phyloP scores from a whole-genome alignment of 2,888 invertebrate genomes.

The Lissonota sp. region DNA sequence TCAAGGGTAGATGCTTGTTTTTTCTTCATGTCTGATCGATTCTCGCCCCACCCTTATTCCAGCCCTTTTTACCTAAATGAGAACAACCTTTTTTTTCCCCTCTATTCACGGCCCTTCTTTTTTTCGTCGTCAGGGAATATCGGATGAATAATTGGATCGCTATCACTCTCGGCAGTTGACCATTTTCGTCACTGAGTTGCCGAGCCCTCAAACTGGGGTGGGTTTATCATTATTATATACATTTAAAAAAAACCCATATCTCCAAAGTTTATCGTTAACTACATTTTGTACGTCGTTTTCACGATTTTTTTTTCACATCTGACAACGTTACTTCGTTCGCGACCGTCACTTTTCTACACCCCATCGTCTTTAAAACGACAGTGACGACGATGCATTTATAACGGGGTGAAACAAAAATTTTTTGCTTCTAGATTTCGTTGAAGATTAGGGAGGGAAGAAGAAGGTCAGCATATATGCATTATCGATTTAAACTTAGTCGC shows the following conservation, averaged over 20 bases:
- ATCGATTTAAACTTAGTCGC: conserved; percentile 69
- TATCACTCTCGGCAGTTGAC: background rate
- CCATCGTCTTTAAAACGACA: too few relatives aligned
- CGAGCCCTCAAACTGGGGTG: too few relatives aligned
- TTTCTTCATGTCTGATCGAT: conserved; percentile 28
- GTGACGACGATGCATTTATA: too few relatives aligned
- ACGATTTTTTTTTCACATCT: too few relatives aligned
- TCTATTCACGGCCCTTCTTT: background rate
- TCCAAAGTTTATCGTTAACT: too few relatives aligned
- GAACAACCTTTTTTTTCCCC: conserved; percentile 16
- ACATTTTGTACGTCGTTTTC: too few relatives aligned
- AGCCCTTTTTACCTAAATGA: background rate
- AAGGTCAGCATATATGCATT: conserved; percentile 59
- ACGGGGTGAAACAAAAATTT: background rate
- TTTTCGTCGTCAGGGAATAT: conserved; percentile 5
- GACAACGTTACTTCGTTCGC: too few relatives aligned
- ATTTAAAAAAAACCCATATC: too few relatives aligned
- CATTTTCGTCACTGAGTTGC: too few relatives aligned
- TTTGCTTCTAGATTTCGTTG: conserved; percentile 3
- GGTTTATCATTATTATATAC: too few relatives aligned
- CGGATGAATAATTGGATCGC: conserved; percentile 17
- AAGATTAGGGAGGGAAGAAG: conserved; percentile 13
- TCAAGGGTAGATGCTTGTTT: background rate
- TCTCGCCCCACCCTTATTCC: conserved; percentile 11
- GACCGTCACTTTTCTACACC: too few relatives aligned